phyloP scores from a whole-genome alignment of 2,797 vertebrate genomes.

The Peromyscus attwateri region DNA sequence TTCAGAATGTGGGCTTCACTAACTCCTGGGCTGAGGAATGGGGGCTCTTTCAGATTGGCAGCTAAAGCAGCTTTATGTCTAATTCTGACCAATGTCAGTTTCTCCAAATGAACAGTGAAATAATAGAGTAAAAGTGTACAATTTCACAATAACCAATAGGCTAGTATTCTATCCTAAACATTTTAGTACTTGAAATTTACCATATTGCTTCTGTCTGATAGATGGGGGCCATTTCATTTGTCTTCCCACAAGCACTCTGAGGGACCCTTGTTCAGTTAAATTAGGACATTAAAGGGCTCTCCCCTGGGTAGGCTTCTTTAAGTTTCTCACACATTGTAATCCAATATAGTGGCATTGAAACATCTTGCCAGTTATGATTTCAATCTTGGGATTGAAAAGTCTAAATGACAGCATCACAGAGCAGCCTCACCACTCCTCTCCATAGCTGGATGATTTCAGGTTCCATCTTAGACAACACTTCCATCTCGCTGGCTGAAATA shows the following conservation, averaged over 20 bases:
- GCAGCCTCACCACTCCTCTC: background rate
- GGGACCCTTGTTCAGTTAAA: background rate
- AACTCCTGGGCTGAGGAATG: background rate
- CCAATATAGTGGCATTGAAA: conserved; percentile 7
- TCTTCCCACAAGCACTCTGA: background rate
- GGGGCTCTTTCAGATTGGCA: background rate
- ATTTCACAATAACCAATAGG: conserved; percentile 39
- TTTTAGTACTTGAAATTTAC: conserved; percentile 49
- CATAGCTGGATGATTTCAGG: background rate
- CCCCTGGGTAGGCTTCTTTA: background rate
- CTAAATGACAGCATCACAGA: background rate
- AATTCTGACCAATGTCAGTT: conserved; percentile 52
- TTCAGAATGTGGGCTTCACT: background rate
- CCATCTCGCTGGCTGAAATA: conserved; percentile 53
- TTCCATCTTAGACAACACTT: conserved; percentile 41
- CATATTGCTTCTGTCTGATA: conserved; percentile 15
- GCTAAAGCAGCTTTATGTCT: conserved; percentile 33
- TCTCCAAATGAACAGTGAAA: conserved; percentile 59
- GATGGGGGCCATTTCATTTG: background rate
- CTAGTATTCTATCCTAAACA: background rate
- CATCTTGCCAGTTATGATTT: background rate
- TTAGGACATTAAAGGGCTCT: background rate
- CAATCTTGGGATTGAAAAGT: background rate
- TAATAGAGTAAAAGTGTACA: background rate
- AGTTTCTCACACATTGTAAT: conserved; percentile 9